Base-by-base conservation (phyloP, 2,888 invertebrate species). In the Amphipyra tragopoginis region DNA sequence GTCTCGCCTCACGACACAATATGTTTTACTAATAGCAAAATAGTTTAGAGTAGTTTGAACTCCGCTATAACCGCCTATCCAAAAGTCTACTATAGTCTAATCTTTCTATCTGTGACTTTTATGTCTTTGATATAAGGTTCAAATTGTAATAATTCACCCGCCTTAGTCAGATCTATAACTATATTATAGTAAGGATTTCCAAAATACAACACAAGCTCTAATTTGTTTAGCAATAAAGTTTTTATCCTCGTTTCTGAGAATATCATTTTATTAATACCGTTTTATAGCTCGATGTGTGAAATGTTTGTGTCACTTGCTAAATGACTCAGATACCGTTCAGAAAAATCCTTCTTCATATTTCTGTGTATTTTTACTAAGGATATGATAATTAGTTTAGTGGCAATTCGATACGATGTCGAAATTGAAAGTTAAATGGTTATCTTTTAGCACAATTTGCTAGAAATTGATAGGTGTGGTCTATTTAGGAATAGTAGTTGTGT, bases 241-340 rank as follows among this genome's bases (percentile, higher is more conserved):
- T 73, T 57, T 56, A 47, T 61, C 26, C 38, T 21, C 15, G 14
- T 50, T 60, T 63, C 62, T 34, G 43, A 48, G 75, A 74, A 74
- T 51, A 45, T 52, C 36, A 57, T 45, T 15, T 48, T 43, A 52
- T 75, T 66, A n/a, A n/a, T n/a, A 66, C 66, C 56, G 66, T 59
- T 59, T 55, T 65, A 64, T 38, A 11, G 39, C 9, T 8, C 45
- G 13, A 45, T 48, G 61, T 75, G 57, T 51, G 51, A 65, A 73
- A 65, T 68, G 21, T 66, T 66, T 73, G 51, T 64, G 69, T 54
- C 65, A 62, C 43, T 14, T 50, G 51, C 21, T 61, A 52, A 64
- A 40, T 75, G 69, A 69, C 40, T 73, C 65, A 62, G 54, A 65
- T 44, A 56, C 40, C 10, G 48, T 34, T 7, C 29, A 29, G 29